A percentile compares a stretch with the other conserved stretches of the same genome.
phyloP scores from a whole-genome alignment of 2,113 vertebrate genomes.

The Guaruba guarouba region DNA sequence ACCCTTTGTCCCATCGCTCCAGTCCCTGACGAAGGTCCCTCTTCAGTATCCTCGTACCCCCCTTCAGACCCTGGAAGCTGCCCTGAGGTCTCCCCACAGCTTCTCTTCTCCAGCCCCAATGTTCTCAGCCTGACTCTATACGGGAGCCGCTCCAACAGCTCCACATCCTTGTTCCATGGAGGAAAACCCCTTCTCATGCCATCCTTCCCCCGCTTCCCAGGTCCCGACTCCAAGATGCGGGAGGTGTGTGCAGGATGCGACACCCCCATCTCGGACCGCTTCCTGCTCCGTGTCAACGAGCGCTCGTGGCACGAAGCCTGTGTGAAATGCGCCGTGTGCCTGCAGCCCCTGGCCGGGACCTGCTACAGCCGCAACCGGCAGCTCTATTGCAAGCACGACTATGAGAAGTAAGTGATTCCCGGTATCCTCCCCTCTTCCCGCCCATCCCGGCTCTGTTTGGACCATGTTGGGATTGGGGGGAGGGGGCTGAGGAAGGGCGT shows the following conservation, averaged over 20 bases:
- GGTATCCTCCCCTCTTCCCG: fast-evolving
- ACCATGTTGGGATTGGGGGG: fast-evolving
- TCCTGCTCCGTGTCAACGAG: constrained; percentile 87
- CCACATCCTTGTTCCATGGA: background rate
- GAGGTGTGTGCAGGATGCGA: constrained; percentile 87
- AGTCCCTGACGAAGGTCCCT: background rate
- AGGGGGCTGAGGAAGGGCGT: background rate
- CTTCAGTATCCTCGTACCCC: background rate
- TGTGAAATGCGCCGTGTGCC: constrained; percentile 85
- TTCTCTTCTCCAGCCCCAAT: background rate
- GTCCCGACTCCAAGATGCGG: constrained; percentile 76
- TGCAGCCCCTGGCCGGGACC: constrained; percentile 82
- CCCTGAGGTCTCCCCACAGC: background rate
- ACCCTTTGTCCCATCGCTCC: background rate
- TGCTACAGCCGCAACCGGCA: constrained; percentile 87
- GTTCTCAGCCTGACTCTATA: background rate
- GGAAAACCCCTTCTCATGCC: background rate
- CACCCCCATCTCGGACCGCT: constrained; percentile 85
- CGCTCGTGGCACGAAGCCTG: constrained; percentile 89
- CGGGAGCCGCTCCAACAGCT: background rate
- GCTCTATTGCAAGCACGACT: constrained; percentile 90
- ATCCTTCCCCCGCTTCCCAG: background rate
- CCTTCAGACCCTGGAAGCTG: background rate
- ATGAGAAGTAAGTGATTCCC: constrained; percentile 82
- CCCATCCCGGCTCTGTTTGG: background rate